A percentile compares a stretch with the other conserved stretches of the same genome.
Evolutionary conservation across 2,888 invertebrate genomes (phyloP).

Genomic region (Tineola bisselliella): DNA sequence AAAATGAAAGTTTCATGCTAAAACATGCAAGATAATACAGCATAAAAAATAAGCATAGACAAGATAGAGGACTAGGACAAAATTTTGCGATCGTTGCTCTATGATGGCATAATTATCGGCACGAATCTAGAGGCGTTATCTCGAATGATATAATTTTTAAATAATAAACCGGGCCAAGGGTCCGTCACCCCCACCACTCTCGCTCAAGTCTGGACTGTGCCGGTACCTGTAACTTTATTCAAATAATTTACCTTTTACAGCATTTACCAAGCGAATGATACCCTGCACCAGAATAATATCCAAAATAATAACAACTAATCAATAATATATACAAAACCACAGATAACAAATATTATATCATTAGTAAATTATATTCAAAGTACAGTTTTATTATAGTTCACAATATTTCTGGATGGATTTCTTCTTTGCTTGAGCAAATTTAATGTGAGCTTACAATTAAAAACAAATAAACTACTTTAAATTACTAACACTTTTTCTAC

Average conservation of each 20-base stretch:
- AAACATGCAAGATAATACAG: no score
- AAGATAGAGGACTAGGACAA: constrained; percentile 40
- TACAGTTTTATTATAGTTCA: not conserved
- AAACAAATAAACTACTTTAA: no score
- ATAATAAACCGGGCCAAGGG: no score
- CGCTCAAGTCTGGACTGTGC: no score
- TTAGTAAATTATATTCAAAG: not conserved
- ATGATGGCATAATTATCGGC: not conserved
- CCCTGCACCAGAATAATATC: not conserved
- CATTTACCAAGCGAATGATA: not conserved
- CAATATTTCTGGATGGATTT: not conserved
- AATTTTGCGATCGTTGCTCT: not conserved
- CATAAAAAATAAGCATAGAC: constrained; percentile 21
- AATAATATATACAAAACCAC: no score
- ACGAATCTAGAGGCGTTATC: no score
- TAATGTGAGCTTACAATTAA: not conserved
- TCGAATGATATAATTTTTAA: no score
- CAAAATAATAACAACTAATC: not conserved
- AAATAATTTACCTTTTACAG: not conserved
- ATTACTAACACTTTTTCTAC: no score
- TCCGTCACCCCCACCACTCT: no score
- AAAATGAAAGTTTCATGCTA: no score
- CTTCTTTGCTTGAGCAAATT: not conserved
- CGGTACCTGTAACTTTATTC: no score
- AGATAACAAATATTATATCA: not conserved